These are phyloP conservation scores for Vidua macroura DNA, from an alignment of 2,113 vertebrate species.

Conservation along the genomic window DNA sequence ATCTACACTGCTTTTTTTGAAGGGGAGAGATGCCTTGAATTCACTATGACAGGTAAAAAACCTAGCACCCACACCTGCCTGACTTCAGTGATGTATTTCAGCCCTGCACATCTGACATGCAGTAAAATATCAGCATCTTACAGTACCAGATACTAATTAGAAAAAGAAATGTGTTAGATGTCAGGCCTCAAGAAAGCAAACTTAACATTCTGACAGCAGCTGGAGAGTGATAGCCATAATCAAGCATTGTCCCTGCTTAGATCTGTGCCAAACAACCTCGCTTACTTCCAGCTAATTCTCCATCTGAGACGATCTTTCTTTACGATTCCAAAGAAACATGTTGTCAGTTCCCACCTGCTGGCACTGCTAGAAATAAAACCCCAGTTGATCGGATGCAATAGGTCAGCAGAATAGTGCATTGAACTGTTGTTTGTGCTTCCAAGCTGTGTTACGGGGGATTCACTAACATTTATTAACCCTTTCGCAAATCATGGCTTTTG, in stretches of 20 bases:
- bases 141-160: conserved; percentile 25
- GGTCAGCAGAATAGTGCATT: conserved; percentile 54
- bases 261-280: conserved; percentile 46
- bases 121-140: background rate
- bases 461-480: conserved; percentile 40
- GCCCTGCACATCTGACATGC: background rate
- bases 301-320: conserved; percentile 10
- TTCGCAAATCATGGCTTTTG: background rate
- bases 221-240: conserved; percentile 62
- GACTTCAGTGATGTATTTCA: conserved; percentile 29
- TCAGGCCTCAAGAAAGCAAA: conserved; percentile 47
- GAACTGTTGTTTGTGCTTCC: conserved; percentile 41
- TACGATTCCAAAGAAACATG: background rate
- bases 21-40: background rate
- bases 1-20: background rate
- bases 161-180: conserved; percentile 41
- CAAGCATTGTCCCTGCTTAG: conserved; percentile 55
- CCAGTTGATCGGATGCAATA: conserved; percentile 38
- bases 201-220: conserved; percentile 39
- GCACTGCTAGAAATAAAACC: conserved; percentile 60
- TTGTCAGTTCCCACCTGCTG: conserved; percentile 34
- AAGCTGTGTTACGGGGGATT: background rate
- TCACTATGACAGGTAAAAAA: background rate
- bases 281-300: conserved; percentile 60
- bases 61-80: background rate